Base-by-base conservation (phyloP, 2,797 vertebrate species). In the Mallotus villosus region DNA sequence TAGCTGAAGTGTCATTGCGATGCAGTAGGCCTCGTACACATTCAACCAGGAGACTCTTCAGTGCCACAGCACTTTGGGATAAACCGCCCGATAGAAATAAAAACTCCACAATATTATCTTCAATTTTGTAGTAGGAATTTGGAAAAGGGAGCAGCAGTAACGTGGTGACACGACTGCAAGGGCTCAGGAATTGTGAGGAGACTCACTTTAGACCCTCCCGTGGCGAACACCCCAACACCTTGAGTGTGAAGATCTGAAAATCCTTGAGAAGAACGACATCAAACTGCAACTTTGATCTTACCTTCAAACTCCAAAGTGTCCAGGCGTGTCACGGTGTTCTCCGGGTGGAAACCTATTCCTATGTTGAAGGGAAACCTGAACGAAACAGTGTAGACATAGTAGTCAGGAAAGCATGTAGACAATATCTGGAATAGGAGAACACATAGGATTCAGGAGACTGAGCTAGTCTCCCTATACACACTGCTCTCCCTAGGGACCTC, bases 401-500 rank as follows among this genome's bases (percentile, higher is more conserved):
- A 4, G 51, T 41, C 14, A 53, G 51, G 19, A 5, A 53, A 19
- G 51, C 51, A 17, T 53, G 16, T 4, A 53, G 19, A n/a, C 5
- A 53, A 8, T n/a, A n/a, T 34, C 32, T 34, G 32, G 32, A 34
- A 34, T 34, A 34, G 32, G 32, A 34, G 32, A 34, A 34, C 32
- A 34, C 25, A 2, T 51, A 14, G 16, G 16, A 3, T 53, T 17
- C 5, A 53, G 16, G 51, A 53, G 51, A 19, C 51, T 17, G 16
- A n/a, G 16, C 51, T 53, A 12, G 49, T 66, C 74, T 46, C 29
- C 24, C 63, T 63, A 29, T 57, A 8, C 60, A 55, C 66, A 68
- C 46, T 4, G 22, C 64, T 51, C 60, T 71, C 80, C 68, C 76
- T 9, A 22, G 74, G 61, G 76, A 70, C 53, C 37, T 5, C 22